Evolutionary conservation across 1,140 invertebrate genomes (phyloP), one percentile per base, ranked within the genome.

Genomic region (Hypsibius dujardini): DNA sequence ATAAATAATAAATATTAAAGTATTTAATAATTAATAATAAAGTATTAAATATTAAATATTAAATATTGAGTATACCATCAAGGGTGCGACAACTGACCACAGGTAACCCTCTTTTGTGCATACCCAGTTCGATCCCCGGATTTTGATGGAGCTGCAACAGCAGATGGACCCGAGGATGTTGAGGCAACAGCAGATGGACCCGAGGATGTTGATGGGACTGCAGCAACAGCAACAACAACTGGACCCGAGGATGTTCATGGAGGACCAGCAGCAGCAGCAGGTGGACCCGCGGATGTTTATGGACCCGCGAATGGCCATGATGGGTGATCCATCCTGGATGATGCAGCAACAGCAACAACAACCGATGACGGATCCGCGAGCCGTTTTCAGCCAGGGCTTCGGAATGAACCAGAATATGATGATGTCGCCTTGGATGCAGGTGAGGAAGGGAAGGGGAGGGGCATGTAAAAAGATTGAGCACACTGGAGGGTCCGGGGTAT

Each of bases 161-260:
- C 62, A 67, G 62, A 67, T 67, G 62, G 62, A 67, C 42, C 62
- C 62, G 12, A 12, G 62, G 3, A 67, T 67, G 62, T 7, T 67
- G 62, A 67, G 12, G 62, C 62, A 67, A 67, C 62, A 12, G 12
- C 50, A 56, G 50, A 56, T 56, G 50, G 50, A 56, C 50, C 50
- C 50, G 50, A 7, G 50, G 7, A 56, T 56, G 50, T 56, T n/a
- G 7, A 56, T 56, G 50, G 7, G 7, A 7, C 50, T n/a, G 50
- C 7, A 12, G 50, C 7, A 56, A n/a, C 50, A 12, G 7, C 50
- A 12, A n/a, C n/a, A 56, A 7, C 50, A 56, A 56, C 50, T 7
- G 50, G 50, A 7, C 50, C 50, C 50, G 50, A 7, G 7, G 7
- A 56, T 56, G 50, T 56, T 56, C 50, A n/a, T 56, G 7, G 50